Evolutionary conservation across 1,140 invertebrate species (phyloP).

Genomic region (Neoseiulus cucumeris): DNA sequence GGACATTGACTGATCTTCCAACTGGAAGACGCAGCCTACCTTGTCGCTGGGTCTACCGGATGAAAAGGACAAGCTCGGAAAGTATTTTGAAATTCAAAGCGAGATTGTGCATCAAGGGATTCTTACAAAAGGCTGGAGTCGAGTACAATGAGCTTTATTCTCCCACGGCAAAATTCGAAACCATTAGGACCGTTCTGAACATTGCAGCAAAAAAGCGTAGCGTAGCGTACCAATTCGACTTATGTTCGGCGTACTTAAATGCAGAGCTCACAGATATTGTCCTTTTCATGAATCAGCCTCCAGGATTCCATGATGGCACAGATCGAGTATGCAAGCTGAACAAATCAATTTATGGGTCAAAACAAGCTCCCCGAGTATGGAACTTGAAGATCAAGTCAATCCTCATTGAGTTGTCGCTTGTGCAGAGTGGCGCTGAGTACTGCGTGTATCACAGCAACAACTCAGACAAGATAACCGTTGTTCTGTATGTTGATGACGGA

Average conservation of each 20-base stretch:
- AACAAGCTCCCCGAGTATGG: conserved; percentile 20
- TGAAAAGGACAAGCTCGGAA: no score
- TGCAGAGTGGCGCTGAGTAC: no score
- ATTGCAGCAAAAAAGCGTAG: not conserved
- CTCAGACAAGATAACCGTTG: not conserved
- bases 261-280: no score
- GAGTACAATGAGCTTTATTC: conserved; percentile 26
- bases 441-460: no score
- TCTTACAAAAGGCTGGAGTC: conserved; percentile 23
- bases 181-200: not conserved
- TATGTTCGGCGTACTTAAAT: conserved; percentile 8
- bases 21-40: not conserved
- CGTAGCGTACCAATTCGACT: not conserved
- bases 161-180: conserved; percentile 18
- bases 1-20: not conserved
- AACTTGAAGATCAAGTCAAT: conserved; percentile 15
- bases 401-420: no score
- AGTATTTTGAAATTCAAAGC: no score
- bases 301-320: conserved; percentile 6
- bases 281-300: conserved; percentile 14
- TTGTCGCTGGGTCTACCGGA: not conserved
- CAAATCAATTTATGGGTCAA: conserved; percentile 13
- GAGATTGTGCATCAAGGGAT: conserved; percentile 27
- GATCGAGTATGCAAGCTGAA: conserved; percentile 14
- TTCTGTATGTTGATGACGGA: not conserved